These are phyloP conservation scores for Argyrosomus japonicus DNA, from an alignment of 2,113 vertebrate species.

Conservation along the genomic window DNA sequence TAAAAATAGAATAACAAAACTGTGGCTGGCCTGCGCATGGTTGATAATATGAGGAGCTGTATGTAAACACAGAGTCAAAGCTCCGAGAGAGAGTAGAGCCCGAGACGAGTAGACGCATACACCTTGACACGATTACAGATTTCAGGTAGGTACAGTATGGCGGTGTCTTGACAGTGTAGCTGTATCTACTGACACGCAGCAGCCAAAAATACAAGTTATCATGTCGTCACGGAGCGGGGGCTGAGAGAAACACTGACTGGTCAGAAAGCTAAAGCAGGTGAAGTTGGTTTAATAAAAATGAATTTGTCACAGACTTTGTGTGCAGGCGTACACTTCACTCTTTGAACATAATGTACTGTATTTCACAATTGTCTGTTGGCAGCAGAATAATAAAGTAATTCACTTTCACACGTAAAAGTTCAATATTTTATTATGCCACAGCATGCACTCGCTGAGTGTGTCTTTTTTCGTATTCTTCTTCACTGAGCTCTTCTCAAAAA, in stretches of 20 bases:
- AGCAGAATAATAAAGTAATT: slow-evolving; percentile 11
- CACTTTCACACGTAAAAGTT: background rate
- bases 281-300: background rate
- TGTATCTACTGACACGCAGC: slow-evolving; percentile 16
- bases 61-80: slow-evolving; percentile 64
- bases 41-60: slow-evolving; percentile 15
- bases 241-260: slow-evolving; percentile 14
- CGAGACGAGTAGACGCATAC: slow-evolving; percentile 7
- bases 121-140: slow-evolving; percentile 21
- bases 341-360: background rate
- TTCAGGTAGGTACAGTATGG: background rate
- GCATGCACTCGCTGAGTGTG: slow-evolving; percentile 25
- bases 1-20: slow-evolving; percentile 81
- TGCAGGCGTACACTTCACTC: background rate
- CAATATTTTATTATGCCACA: background rate
- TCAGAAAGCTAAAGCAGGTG: slow-evolving; percentile 23
- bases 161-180: background rate
- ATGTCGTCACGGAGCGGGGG: background rate
- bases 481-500: background rate
- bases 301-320: background rate
- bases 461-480: slow-evolving; percentile 2
- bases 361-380: background rate
- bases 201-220: background rate
- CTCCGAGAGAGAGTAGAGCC: slow-evolving; percentile 30
- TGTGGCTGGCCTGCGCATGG: slow-evolving; percentile 43